A percentile compares a stretch with the other conserved stretches of the same genome.
Conservation (phyloP, 2,797 vertebrate genomes). For the Micropoecilia bifurca region DNA sequence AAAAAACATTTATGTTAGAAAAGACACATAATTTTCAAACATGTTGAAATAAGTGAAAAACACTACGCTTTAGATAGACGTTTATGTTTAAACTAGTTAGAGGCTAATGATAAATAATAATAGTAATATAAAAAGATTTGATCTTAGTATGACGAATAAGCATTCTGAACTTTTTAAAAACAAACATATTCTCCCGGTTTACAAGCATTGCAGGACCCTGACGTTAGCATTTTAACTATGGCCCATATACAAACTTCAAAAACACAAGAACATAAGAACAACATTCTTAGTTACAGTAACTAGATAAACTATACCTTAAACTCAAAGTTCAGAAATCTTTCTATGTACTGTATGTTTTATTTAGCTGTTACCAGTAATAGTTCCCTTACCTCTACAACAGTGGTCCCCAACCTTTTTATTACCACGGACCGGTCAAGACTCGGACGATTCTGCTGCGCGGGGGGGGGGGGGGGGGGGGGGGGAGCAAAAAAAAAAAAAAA, state of each 20-base stretch:
- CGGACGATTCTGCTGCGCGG: no score
- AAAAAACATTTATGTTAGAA: not conserved
- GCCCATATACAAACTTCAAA: not conserved
- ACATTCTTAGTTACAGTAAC: no score
- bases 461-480: no score
- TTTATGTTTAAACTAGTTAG: not conserved
- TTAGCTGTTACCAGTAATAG: not conserved
- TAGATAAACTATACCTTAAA: not conserved
- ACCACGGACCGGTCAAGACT: no score
- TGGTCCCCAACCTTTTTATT: no score
- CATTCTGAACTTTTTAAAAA: no score
- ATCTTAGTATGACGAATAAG: not conserved
- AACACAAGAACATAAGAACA: not conserved
- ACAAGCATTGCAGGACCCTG: not conserved
- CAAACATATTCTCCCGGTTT: not conserved
- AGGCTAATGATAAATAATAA: no score
- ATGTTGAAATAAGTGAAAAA: not conserved
- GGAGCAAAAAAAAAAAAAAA: no score
- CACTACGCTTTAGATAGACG: not conserved
- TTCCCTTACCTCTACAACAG: not conserved
- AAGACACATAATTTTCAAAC: slow-evolving; percentile 59
- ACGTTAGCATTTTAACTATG: not conserved
- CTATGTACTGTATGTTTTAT: not conserved
- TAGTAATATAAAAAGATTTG: not conserved
- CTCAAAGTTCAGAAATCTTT: not conserved